A percentile compares a stretch with the other conserved stretches of the same genome.
These are phyloP conservation scores for Gasterosteus nipponicus DNA, from an alignment of 2,113 vertebrate species.

Conservation along the genomic window DNA sequence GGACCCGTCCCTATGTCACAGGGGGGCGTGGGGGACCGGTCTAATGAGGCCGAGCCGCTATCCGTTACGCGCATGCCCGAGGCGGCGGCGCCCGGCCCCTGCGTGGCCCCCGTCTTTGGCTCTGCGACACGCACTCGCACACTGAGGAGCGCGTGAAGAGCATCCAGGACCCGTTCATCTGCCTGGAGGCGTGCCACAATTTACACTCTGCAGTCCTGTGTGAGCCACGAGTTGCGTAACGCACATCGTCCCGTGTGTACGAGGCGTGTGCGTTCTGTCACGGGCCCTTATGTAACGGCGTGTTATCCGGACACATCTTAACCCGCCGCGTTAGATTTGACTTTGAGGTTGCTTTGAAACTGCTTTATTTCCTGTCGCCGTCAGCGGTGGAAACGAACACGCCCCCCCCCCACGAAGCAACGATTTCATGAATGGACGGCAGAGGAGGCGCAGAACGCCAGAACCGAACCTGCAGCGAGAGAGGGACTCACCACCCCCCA, in stretches of 20 bases:
- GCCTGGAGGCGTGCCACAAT: conserved; percentile 18
- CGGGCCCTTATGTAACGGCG: conserved; percentile 39
- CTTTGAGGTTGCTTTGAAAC: conserved; percentile 69
- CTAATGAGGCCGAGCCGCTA: conserved; percentile 56
- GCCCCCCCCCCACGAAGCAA: conserved; percentile 46
- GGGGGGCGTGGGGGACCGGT: conserved; percentile 25
- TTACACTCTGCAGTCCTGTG: conserved; percentile 7
- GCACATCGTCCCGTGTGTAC: not conserved
- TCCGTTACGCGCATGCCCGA: conserved; percentile 67
- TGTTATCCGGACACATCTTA: conserved; percentile 57
- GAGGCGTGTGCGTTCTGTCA: conserved; percentile 19
- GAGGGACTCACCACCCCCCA: not conserved
- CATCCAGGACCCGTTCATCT: conserved; percentile 29
- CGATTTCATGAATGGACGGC: conserved; percentile 65
- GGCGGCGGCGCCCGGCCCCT: conserved; percentile 45
- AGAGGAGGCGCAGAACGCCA: conserved; percentile 16
- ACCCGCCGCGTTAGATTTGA: conserved; percentile 37
- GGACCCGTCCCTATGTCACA: conserved; percentile 5
- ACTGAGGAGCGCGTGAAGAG: conserved; percentile 15
- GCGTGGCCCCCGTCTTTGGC: conserved; percentile 41
- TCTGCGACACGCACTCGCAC: conserved; percentile 20
- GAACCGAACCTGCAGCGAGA: not conserved
- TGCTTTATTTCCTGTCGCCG: conserved; percentile 69
- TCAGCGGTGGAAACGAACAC: conserved; percentile 61
- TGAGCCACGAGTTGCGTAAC: conserved; percentile 33